These are phyloP conservation scores for Camponotus vicinus DNA, from an alignment of 1,140 invertebrate species.

Conservation along the genomic window DNA sequence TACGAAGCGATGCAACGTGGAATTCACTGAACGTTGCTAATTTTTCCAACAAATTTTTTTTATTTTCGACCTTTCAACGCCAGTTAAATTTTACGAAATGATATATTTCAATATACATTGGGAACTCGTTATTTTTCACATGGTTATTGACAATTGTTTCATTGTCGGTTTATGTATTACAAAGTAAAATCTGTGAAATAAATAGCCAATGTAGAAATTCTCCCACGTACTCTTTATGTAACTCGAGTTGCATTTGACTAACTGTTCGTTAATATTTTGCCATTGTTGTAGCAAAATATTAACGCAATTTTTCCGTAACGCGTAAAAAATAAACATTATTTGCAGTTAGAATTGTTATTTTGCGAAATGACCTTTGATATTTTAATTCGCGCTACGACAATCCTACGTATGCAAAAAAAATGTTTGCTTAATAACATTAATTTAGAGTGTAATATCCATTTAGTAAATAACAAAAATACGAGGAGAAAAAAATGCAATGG, in stretches of 20 bases:
- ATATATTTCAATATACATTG: background rate
- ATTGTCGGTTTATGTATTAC: background rate
- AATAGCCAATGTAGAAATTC: background rate
- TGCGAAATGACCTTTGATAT: background rate
- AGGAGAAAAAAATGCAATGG: background rate
- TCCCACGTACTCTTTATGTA: background rate
- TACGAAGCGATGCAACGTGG: background rate
- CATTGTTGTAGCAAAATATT: background rate
- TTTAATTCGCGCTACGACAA: slow-evolving; percentile 6
- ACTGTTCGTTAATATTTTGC: too few relatives aligned
- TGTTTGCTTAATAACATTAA: slow-evolving; percentile 6
- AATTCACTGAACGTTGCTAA: background rate
- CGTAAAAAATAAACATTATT: slow-evolving; percentile 9
- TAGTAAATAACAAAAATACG: slow-evolving; percentile 3
- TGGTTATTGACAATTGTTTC: background rate
- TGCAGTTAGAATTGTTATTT: background rate
- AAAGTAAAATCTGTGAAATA: slow-evolving; percentile 2
- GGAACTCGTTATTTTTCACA: background rate
- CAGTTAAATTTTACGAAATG: background rate
- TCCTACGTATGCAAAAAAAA: too few relatives aligned
- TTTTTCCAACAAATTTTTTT: background rate
- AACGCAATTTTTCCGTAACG: background rate
- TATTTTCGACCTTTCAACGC: background rate
- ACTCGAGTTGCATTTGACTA: background rate
- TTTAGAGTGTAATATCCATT: slow-evolving; percentile 9